phyloP scores from a whole-genome alignment of 2,113 vertebrate species.

The Pachyramphus minor region DNA sequence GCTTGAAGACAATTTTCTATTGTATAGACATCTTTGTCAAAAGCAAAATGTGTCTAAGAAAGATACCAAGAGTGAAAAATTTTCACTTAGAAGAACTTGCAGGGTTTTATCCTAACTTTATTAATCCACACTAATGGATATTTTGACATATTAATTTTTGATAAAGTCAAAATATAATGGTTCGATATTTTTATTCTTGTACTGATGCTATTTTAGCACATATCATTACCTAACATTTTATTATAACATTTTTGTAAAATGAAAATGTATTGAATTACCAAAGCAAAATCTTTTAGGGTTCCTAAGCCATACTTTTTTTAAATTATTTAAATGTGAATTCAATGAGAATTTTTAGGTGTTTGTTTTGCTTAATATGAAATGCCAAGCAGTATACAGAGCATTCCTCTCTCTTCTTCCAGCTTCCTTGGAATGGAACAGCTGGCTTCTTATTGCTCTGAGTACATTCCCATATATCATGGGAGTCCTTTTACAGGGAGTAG shows the following conservation, averaged over 20 bases:
- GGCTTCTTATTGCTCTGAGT: rapidly evolving
- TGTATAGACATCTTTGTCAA: background rate
- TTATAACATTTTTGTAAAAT: background rate
- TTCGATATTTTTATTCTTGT: background rate
- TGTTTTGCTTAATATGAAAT: background rate
- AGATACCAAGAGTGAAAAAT: background rate
- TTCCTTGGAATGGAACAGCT: rapidly evolving
- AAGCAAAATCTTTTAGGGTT: background rate
- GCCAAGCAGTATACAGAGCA: background rate
- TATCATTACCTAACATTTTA: background rate
- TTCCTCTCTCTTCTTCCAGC: background rate
- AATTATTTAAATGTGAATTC: background rate
- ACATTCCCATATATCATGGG: rapidly evolving
- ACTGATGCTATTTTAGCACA: background rate
- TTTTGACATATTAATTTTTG: background rate
- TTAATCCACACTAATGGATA: background rate
- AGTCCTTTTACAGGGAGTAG: background rate
- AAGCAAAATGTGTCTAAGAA: background rate
- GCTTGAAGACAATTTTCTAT: background rate
- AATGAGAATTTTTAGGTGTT: background rate
- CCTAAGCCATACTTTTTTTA: background rate
- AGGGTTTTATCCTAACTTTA: background rate
- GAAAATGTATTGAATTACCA: background rate
- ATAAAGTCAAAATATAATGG: background rate
- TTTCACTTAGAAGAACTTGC: background rate